phyloP scores from a whole-genome alignment of 2,888 invertebrate species.

The Mythimna vitellina region DNA sequence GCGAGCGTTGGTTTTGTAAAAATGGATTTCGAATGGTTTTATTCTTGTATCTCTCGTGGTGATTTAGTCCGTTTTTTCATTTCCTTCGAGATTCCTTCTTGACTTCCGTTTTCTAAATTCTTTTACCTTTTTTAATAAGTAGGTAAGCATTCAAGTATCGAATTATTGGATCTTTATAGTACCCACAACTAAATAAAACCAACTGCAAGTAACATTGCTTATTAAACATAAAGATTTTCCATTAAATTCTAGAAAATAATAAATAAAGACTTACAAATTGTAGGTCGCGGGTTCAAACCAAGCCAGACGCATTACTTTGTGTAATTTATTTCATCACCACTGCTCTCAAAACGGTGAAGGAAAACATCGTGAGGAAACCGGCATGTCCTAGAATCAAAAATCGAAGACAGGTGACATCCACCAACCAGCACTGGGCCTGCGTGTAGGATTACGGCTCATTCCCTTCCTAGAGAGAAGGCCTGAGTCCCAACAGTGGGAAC shows the following conservation, averaged over 20 bases:
- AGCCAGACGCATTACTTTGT: no score
- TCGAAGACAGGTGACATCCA: no score
- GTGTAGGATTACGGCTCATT: no score
- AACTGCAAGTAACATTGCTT: background rate
- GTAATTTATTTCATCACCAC: no score
- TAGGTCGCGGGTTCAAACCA: no score
- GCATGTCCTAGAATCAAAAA: no score
- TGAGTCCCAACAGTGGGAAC: no score
- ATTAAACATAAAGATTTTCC: background rate
- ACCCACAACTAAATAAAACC: background rate
- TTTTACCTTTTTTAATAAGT: background rate
- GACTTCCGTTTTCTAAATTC: background rate
- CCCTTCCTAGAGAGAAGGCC: no score
- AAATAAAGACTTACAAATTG: no score
- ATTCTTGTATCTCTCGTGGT: slow-evolving; percentile 10
- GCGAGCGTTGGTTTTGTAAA: slow-evolving; percentile 22
- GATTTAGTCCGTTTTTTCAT: slow-evolving; percentile 20
- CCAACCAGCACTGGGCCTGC: no score
- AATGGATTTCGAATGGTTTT: slow-evolving; percentile 23
- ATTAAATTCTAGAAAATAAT: background rate
- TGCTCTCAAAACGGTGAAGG: no score
- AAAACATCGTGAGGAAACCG: no score
- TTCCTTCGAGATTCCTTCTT: background rate
- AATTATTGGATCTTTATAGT: background rate
- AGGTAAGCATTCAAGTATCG: background rate